These are phyloP conservation scores for Pheucticus melanocephalus DNA, from an alignment of 2,113 vertebrate species.

Conservation along the genomic window DNA sequence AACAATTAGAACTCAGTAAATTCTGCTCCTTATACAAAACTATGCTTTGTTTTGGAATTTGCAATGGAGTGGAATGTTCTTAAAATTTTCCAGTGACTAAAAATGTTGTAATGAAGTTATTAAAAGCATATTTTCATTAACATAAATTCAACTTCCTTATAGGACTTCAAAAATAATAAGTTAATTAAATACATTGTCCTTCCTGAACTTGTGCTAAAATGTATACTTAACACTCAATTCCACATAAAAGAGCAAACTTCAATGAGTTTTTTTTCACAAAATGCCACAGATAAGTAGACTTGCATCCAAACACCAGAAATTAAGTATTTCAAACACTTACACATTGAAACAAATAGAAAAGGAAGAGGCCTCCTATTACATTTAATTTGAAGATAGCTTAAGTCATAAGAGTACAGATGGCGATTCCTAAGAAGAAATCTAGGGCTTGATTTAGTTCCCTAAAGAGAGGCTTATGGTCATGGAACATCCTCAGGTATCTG, in stretches of 20 bases:
- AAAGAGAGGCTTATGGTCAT: not conserved
- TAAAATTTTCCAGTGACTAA: conserved; percentile 4
- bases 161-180: not conserved
- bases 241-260: not conserved
- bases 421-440: not conserved
- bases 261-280: not conserved
- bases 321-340: not conserved
- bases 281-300: not conserved
- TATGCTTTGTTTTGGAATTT: conserved; percentile 8
- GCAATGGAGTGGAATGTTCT: not conserved
- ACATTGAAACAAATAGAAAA: not conserved
- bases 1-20: not conserved
- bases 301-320: not conserved
- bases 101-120: not conserved
- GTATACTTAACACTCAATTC: not conserved
- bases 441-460: not conserved
- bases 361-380: not conserved
- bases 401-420: not conserved
- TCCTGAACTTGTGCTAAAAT: not conserved
- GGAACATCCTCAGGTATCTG: not conserved
- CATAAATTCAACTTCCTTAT: not conserved
- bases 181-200: not conserved
- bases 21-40: not conserved
- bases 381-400: not conserved
- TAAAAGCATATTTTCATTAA: conserved; percentile 17